These are phyloP conservation scores for Sebastes trivittatus DNA, from an alignment of 2,797 vertebrate species.

Conservation along the genomic window DNA sequence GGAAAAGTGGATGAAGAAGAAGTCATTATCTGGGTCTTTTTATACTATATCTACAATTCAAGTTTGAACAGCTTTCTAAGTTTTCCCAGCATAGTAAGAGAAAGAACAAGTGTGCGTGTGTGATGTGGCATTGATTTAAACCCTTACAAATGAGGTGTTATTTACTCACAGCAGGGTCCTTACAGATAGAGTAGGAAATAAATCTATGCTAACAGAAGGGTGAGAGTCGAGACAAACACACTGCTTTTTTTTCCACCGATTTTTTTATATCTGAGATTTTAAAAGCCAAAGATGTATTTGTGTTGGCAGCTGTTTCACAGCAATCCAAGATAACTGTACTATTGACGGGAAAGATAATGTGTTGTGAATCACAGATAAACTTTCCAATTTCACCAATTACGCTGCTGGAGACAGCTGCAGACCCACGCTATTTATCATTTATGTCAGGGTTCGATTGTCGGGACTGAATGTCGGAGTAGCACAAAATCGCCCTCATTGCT, in stretches of 20 bases:
- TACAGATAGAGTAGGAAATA: background rate
- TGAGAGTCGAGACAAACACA: slow-evolving; percentile 12
- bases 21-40: background rate
- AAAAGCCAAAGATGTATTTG: slow-evolving; percentile 54
- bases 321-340: slow-evolving; percentile 14
- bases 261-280: slow-evolving; percentile 21
- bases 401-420: background rate
- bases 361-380: slow-evolving; percentile 24
- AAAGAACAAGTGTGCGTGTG: background rate
- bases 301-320: slow-evolving; percentile 30
- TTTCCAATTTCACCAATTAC: slow-evolving; percentile 27
- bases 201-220: slow-evolving; percentile 25
- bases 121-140: slow-evolving; percentile 40
- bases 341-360: background rate
- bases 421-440: slow-evolving; percentile 32
- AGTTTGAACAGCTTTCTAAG: background rate
- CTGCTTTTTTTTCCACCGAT: slow-evolving; percentile 25
- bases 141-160: slow-evolving; percentile 30
- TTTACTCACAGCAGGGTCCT: slow-evolving; percentile 22
- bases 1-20: background rate
- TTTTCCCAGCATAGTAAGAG: background rate
- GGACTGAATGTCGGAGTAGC: slow-evolving; percentile 2
- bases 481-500: slow-evolving; percentile 28
- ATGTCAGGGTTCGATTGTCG: slow-evolving; percentile 25
- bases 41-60: background rate